Conservation (phyloP, 2,888 invertebrate species). For the Nipponacmea schrenckii region DNA sequence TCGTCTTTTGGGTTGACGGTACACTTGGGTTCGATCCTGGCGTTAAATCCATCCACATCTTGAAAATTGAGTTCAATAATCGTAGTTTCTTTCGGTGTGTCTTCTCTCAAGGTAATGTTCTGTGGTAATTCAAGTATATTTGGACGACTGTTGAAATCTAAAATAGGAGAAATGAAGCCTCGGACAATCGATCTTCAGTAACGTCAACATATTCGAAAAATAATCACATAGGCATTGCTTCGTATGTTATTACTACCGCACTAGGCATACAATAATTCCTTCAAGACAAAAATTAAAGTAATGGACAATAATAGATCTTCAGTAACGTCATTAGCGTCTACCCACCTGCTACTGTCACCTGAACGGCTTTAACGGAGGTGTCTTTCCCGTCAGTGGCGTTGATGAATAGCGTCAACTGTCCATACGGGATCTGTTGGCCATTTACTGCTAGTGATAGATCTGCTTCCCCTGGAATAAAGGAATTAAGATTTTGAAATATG, state of each 20-base stretch:
- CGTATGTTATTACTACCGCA: too few relatives aligned
- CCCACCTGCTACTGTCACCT: too few relatives aligned
- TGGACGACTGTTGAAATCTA: constrained; percentile 14
- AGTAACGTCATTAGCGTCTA: too few relatives aligned
- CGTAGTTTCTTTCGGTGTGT: constrained; percentile 2
- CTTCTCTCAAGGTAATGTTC: constrained; percentile 10
- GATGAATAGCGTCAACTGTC: background rate
- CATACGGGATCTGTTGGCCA: background rate
- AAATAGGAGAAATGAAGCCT: background rate
- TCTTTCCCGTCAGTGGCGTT: background rate
- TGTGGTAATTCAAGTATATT: background rate
- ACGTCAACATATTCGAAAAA: too few relatives aligned
- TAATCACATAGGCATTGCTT: too few relatives aligned
- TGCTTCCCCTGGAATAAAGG: too few relatives aligned
- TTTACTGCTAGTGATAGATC: background rate
- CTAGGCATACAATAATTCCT: too few relatives aligned
- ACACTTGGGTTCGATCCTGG: constrained; percentile 16
- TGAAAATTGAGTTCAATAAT: background rate
- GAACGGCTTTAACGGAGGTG: too few relatives aligned
- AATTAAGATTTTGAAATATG: too few relatives aligned
- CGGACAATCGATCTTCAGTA: too few relatives aligned
- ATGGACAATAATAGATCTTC: too few relatives aligned
- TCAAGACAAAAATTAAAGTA: too few relatives aligned
- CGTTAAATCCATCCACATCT: background rate
- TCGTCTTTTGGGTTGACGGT: constrained; percentile 12